Base-by-base conservation (phyloP, 2,113 vertebrate genomes). In the Phyllopteryx taeniolatus region DNA sequence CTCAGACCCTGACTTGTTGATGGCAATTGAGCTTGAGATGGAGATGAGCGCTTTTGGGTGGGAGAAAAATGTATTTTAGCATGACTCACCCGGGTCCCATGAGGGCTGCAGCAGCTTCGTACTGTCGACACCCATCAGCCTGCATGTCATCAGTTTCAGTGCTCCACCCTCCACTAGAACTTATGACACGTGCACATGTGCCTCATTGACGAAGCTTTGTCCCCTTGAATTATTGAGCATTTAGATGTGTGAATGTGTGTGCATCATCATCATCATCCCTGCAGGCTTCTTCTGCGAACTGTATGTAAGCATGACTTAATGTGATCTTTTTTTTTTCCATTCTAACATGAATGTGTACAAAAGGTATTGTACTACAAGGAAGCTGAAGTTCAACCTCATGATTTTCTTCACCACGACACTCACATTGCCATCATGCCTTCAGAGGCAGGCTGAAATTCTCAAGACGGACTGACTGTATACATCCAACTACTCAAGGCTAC, bases 1-100 rank as follows among this genome's bases (percentile, higher is more conserved):
- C 81, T 83, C 70, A 9, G 66, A 73, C 82, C 80, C 82, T 65
- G 61, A 75, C 76, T 77, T 75, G 79, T 75, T 86, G 84, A 81
- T 9, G 73, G 70, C 68, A 76, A 46, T 72, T 67, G 70, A 75
- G 73, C 78, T 81, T 79, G 70, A 79, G 76, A 66, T 0, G n/a
- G 53, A 77, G 76, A 68, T 31, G 77, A 56, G 68, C 43, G 47
- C 77, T 44, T 75, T 56, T 68, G 79, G 86, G 71, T 75, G 80
- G 81, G 75, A 72, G 35, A 46, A 70, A 13, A 78, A 65, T 78
- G 70, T 44, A 64, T 81, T 62, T 70, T n/a, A 68, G 47, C 44
- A 65, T 82, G 73, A 73, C 20, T 65, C 63, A 65, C 20, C 74
- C 75, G 75, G 76, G 67, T 89, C 78, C 79, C 60, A 64, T 67